Base-by-base conservation (phyloP, 2,888 invertebrate genomes). In the Drosophila nr. fundita region DNA sequence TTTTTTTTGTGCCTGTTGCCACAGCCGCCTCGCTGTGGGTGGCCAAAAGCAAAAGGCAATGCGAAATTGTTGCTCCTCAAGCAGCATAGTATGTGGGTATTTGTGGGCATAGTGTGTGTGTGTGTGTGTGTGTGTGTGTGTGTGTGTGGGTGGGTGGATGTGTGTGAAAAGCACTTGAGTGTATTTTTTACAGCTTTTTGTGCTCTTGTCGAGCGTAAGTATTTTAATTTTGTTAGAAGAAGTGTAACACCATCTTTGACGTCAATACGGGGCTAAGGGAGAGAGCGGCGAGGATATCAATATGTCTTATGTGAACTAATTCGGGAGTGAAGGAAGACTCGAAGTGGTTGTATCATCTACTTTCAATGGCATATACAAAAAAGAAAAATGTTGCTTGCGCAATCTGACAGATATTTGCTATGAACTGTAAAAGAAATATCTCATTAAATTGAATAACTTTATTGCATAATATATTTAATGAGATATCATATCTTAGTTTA, bases 121-220 rank as follows among this genome's bases (percentile, higher is more conserved):
- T 18, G 29, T 15, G 34, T 55, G 49, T 69, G 30, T 59, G 42
- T 36, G 49, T 69, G 30, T 61, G 45, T 36, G 52, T 18, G 38
- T 61, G 68, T 38, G 48, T 36, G 11, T 29, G 38, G 65, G 53
- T 50, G 34, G 58, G 63, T 57, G 38, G 45, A 64, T 73, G 73
- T 68, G 66, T 77, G 55, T 74, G 68, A 68, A 73, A 75, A 80
- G 74, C 81, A 85, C 78, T 88, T 81, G 76, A 85, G 85, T 87
- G 78, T 85, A 83, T 87, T 84, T 85, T 87, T 85, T 85, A 85
- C 85, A 79, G 77, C 87, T 78, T 75, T 73, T 72, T 68, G 50
- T 57, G 66, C 68, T 32, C 68, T 66, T 57, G 66, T 55, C 18
- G 36, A 6, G 29, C 29, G 8, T 7, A 42, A 42, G 68, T 57